Conservation (phyloP, 1,140 invertebrate species). For the Scaptomyza montana region DNA sequence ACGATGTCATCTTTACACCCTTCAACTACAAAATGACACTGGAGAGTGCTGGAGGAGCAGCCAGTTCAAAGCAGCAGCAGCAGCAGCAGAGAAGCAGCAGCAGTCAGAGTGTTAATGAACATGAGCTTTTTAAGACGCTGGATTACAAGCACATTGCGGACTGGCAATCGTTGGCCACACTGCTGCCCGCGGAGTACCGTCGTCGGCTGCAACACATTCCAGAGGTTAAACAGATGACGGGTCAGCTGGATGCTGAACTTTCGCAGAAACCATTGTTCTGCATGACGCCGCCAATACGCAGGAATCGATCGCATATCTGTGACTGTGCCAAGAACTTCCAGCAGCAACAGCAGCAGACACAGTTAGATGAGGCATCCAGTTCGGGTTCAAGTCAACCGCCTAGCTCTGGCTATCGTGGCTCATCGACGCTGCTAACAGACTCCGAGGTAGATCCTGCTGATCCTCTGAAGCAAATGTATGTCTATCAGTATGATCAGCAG, state of each 20-base stretch:
- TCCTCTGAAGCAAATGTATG: conserved; percentile 86
- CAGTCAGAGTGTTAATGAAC: conserved; percentile 89
- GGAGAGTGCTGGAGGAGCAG: conserved; percentile 48
- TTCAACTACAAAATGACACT: conserved; percentile 83
- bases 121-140: conserved; percentile 91
- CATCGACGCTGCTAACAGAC: conserved; percentile 91
- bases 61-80: conserved; percentile 67
- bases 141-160: conserved; percentile 93
- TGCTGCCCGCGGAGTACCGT: conserved; percentile 92
- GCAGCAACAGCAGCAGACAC: conserved; percentile 60
- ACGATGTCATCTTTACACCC: conserved; percentile 86
- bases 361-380: conserved; percentile 84
- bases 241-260: conserved; percentile 84
- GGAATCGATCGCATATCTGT: conserved; percentile 85
- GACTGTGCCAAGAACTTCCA: conserved; percentile 86
- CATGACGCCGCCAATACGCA: conserved; percentile 86
- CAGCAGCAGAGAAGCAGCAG: conserved; percentile 84
- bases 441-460: conserved; percentile 86
- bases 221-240: conserved; percentile 85
- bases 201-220: conserved; percentile 89
- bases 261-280: conserved; percentile 88
- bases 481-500: conserved; percentile 91
- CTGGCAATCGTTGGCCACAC: conserved; percentile 95
- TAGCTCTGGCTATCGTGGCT: conserved; percentile 93
- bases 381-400: conserved; percentile 91